phyloP scores from a whole-genome alignment of 2,113 vertebrate species.

The Boulengeromyrus knoepffleri region DNA sequence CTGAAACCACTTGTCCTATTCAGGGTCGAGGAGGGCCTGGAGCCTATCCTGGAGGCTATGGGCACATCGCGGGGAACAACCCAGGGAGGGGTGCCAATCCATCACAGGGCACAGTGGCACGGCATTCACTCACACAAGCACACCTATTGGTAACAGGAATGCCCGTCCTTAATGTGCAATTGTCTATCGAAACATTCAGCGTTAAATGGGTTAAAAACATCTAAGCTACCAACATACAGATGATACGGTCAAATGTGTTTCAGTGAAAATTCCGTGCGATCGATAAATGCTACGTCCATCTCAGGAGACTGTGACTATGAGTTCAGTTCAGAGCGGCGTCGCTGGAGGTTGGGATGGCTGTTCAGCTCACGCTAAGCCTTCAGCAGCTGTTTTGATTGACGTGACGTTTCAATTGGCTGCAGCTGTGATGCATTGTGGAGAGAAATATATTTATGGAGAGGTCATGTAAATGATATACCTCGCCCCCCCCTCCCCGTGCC shows the following conservation, averaged over 20 bases:
- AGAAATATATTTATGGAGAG: background rate
- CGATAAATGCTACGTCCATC: background rate
- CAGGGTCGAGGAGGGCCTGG: background rate
- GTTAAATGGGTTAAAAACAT: background rate
- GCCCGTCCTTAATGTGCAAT: background rate
- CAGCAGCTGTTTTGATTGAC: background rate
- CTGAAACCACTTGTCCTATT: background rate
- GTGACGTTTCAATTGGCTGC: background rate
- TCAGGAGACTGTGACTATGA: background rate
- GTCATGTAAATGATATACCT: background rate
- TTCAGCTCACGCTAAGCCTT: background rate
- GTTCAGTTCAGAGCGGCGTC: background rate
- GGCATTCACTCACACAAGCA: background rate
- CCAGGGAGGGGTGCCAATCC: background rate
- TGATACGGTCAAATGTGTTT: background rate
- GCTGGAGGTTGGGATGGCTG: background rate
- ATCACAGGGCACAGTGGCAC: background rate
- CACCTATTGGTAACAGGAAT: background rate
- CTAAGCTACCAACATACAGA: background rate
- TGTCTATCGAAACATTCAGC: background rate
- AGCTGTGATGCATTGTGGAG: background rate
- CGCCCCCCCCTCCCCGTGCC: background rate
- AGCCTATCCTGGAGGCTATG: background rate
- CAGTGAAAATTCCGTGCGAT: background rate
- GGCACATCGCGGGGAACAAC: background rate